Percentiles rank a stretch among this genome's conserved stretches.
These are phyloP conservation scores for Ptilorrhoa leucosticta DNA, from an alignment of 2,113 vertebrate genomes.

Conservation along the genomic window DNA sequence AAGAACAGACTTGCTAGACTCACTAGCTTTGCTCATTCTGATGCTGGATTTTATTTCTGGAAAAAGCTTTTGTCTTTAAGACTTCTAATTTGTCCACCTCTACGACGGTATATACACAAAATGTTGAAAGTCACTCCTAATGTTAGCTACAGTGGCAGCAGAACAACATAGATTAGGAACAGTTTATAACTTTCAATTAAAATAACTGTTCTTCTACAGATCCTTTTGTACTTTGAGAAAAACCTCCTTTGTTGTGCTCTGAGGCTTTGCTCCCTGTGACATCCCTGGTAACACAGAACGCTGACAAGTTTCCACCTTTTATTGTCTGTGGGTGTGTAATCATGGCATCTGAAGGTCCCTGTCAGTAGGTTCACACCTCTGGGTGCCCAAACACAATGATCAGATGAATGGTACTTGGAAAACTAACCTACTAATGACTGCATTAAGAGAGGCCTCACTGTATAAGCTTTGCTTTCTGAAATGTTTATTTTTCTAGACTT, in stretches of 20 bases:
- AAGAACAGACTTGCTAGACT: not conserved
- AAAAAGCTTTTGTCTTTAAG: not conserved
- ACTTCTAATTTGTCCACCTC: not conserved
- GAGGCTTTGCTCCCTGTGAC: not conserved
- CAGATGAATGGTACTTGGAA: not conserved
- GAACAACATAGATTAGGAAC: not conserved
- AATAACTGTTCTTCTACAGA: not conserved
- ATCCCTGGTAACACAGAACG: not conserved
- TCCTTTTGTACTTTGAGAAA: not conserved
- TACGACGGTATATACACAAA: not conserved
- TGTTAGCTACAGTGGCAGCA: not conserved
- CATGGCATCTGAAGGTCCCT: not conserved
- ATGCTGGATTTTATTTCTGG: not conserved
- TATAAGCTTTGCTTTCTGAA: not conserved
- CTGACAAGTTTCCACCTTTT: not conserved
- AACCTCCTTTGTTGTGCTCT: not conserved
- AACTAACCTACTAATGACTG: not conserved
- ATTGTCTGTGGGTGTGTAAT: not conserved
- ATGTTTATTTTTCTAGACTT: conserved; percentile 23
- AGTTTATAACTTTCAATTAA: not conserved
- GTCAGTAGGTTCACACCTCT: not conserved
- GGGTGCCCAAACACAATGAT: not conserved
- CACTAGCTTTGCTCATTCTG: not conserved
- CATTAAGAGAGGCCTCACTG: not conserved
- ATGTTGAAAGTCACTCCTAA: not conserved